phyloP scores from a whole-genome alignment of 2,797 vertebrate species.

The Chaunax sp. region DNA sequence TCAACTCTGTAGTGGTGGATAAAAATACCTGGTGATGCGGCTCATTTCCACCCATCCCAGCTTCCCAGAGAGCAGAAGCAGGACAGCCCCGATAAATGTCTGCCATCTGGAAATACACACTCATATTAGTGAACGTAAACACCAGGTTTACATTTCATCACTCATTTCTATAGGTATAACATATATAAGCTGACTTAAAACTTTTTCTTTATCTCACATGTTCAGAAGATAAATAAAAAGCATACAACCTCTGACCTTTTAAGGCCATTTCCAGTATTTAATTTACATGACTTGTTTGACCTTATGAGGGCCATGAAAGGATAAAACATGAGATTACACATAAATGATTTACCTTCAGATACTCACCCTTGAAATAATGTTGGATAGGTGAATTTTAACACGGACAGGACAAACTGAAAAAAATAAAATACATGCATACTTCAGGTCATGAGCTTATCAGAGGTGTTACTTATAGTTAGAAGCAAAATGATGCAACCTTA shows the following conservation, averaged over 20 bases:
- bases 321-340: not conserved
- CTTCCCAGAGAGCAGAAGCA: slow-evolving; percentile 90
- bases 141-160: not conserved
- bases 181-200: too few relatives aligned
- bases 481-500: too few relatives aligned
- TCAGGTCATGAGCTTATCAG: not conserved
- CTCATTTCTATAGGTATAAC: not conserved
- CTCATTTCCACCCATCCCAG: slow-evolving; percentile 93
- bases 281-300: too few relatives aligned
- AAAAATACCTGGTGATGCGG: slow-evolving; percentile 85
- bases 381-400: slow-evolving; percentile 96
- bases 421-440: not conserved
- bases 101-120: slow-evolving; percentile 87
- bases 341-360: slow-evolving; percentile 7
- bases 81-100: slow-evolving; percentile 87
- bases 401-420: slow-evolving; percentile 94
- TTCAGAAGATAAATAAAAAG: too few relatives aligned
- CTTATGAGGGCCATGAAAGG: not conserved
- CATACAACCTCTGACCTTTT: too few relatives aligned
- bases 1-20: fast-evolving
- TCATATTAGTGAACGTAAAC: not conserved
- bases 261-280: too few relatives aligned
- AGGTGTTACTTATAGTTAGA: too few relatives aligned
- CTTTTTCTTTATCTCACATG: too few relatives aligned
- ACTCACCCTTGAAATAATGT: slow-evolving; percentile 99